Base-by-base conservation (phyloP, 2,888 invertebrate genomes). In the Platypus cylindrus region DNA sequence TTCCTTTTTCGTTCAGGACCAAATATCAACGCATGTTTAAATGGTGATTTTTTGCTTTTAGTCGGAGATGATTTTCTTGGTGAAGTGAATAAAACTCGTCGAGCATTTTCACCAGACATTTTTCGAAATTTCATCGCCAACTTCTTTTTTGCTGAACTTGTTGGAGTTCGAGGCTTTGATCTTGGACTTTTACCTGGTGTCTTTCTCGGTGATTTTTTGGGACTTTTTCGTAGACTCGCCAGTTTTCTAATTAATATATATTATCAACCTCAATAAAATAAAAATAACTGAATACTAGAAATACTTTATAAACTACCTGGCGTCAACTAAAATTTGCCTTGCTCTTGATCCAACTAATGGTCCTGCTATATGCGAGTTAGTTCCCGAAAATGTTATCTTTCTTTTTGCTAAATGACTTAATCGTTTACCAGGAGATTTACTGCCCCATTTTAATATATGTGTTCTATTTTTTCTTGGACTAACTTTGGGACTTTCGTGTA, bases 321-420 rank as follows among this genome's bases (percentile, higher is more conserved):
- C 70, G 55, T 76, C 77, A 38, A 79, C 69, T 32, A 77, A 62
- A 43, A 78, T 69, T 52, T 73, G 73, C 34, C 72, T 56, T 1
- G 62, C 61, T 14, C 66, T 58, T 0, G 63, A 49, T 17, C 54
- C 54, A 13, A 51, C 48, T 25, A 49, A 46, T 2, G 67, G 67
- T 25, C 65, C 51, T 2, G 58, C 58, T 12, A 58, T 54, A 48
- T 71, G 69, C 39, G 76, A 55, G 55, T 70, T 73, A 0, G 78
- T 78, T 28, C 76, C 81, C 35, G 80, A 81, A 58, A 85, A 85
- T 2, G 79, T 75, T 47, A 78, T 77, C 32, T 82, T 66, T 5
- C 85, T 66, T 35, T 75, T 71, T 2, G 84, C 83, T 49, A 85
- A 63, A 53, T 85, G 83, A 38, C 80, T 84, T 12, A 85, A 59